Evolutionary conservation across 2,797 vertebrate genomes (phyloP).

Genomic region (Euthynnus affinis): DNA sequence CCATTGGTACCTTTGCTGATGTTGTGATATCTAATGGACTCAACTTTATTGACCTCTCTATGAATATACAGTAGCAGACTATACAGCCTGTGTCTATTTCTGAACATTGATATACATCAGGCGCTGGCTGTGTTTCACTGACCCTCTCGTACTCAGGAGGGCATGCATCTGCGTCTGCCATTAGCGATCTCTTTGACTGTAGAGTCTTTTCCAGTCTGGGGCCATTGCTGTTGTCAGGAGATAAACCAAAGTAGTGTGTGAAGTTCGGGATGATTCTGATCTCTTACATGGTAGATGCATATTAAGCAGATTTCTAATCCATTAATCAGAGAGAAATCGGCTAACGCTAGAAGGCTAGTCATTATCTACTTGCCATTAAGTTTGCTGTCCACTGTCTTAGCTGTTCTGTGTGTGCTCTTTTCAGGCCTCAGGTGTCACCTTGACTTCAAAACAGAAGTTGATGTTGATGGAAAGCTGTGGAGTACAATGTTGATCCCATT

Average conservation of each 20-base stretch:
- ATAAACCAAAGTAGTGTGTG: conserved; percentile 4
- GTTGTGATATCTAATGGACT: conserved; percentile 67
- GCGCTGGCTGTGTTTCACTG: conserved; percentile 32
- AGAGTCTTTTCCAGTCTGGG: conserved; percentile 1
- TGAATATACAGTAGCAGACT: conserved; percentile 61
- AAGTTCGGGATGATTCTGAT: conserved; percentile 20
- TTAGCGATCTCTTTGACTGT: conserved; percentile 34
- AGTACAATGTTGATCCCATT: conserved; percentile 14
- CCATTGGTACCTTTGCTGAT: conserved; percentile 48
- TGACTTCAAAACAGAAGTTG: conserved; percentile 49
- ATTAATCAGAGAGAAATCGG: background rate
- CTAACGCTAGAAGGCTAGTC: conserved; percentile 7
- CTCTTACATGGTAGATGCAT: background rate
- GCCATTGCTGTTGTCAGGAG: background rate
- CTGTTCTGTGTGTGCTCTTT: conserved; percentile 12
- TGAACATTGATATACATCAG: conserved; percentile 50
- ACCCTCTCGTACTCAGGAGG: conserved; percentile 26
- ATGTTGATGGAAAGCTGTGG: conserved; percentile 29
- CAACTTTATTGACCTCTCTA: conserved; percentile 62
- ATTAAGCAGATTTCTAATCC: conserved; percentile 18
- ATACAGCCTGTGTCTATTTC: conserved; percentile 62
- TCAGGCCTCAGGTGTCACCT: conserved; percentile 52
- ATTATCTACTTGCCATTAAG: background rate
- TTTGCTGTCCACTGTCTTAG: background rate
- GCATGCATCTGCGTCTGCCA: conserved; percentile 12